A percentile compares a stretch with the other conserved stretches of the same genome.
Evolutionary conservation across 2,888 invertebrate genomes (phyloP).

Genomic region (Stratiomys singularior): DNA sequence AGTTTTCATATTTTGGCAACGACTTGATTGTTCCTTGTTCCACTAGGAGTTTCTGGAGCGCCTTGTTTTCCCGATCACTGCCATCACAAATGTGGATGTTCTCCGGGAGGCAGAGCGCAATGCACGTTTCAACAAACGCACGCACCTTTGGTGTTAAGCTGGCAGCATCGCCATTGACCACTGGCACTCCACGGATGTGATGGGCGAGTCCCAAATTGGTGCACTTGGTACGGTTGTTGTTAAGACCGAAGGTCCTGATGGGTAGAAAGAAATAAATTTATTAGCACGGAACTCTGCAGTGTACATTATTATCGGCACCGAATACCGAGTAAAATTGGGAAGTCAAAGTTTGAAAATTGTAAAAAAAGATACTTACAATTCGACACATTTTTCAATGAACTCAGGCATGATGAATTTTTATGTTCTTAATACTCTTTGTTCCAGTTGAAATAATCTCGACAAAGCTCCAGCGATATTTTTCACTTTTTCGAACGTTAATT

Average conservation of each 20-base stretch:
- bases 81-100: constrained; percentile 94
- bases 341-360: too few relatives aligned
- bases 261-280: too few relatives aligned
- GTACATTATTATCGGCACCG: too few relatives aligned
- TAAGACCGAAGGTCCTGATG: neutral
- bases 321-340: too few relatives aligned
- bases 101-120: constrained; percentile 85
- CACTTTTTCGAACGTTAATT: too few relatives aligned
- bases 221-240: constrained; percentile 33
- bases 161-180: constrained; percentile 67
- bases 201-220: constrained; percentile 65
- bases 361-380: constrained; percentile 37
- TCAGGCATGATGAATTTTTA: constrained; percentile 42
- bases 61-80: constrained; percentile 81
- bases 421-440: neutral
- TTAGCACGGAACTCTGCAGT: too few relatives aligned
- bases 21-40: constrained; percentile 82
- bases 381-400: constrained; percentile 33
- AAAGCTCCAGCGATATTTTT: constrained; percentile 6
- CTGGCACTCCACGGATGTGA: constrained; percentile 68
- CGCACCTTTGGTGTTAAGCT: constrained; percentile 68
- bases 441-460: neutral
- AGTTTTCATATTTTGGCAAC: constrained; percentile 91
- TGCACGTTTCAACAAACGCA: constrained; percentile 81
- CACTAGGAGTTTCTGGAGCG: constrained; percentile 79